Conservation (phyloP, 2,888 invertebrate species). For the Dilophus febrilis region DNA sequence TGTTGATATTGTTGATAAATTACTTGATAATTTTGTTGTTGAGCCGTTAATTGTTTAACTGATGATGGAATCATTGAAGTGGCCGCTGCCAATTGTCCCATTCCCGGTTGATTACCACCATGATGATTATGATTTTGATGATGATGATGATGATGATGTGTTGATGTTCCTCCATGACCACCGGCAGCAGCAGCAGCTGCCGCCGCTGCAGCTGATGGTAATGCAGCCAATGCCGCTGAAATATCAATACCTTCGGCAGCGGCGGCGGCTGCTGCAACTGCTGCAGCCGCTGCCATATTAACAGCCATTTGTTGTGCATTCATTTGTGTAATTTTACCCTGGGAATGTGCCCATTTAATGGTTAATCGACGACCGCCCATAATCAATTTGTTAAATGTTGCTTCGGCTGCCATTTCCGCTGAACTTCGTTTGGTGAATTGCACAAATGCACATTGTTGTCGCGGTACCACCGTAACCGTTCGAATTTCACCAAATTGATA, state of each 20-base stretch:
- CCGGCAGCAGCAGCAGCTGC: slow-evolving; percentile 20
- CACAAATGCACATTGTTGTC: slow-evolving; percentile 93
- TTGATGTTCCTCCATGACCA: too few relatives aligned
- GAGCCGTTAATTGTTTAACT: too few relatives aligned
- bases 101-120: too few relatives aligned
- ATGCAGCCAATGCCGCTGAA: too few relatives aligned
- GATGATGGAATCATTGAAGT: too few relatives aligned
- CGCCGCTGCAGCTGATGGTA: slow-evolving; percentile 22
- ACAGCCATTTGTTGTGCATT: slow-evolving; percentile 29
- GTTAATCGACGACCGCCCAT: slow-evolving; percentile 72
- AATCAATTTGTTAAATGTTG: slow-evolving; percentile 83
- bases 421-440: slow-evolving; percentile 83
- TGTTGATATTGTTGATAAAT: too few relatives aligned
- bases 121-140: too few relatives aligned
- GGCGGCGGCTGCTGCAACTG: slow-evolving; percentile 26
- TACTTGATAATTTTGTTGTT: too few relatives aligned
- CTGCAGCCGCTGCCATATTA: slow-evolving; percentile 21
- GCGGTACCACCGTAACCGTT: slow-evolving; percentile 75
- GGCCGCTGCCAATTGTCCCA: too few relatives aligned
- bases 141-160: too few relatives aligned
- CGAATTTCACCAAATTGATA: slow-evolving; percentile 98
- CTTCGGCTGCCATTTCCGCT: slow-evolving; percentile 87
- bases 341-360: slow-evolving; percentile 98
- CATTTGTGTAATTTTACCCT: slow-evolving; percentile 43
- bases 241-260: too few relatives aligned